Base-by-base conservation (phyloP, 2,888 invertebrate genomes). In the Schrankia costaestrigalis region DNA sequence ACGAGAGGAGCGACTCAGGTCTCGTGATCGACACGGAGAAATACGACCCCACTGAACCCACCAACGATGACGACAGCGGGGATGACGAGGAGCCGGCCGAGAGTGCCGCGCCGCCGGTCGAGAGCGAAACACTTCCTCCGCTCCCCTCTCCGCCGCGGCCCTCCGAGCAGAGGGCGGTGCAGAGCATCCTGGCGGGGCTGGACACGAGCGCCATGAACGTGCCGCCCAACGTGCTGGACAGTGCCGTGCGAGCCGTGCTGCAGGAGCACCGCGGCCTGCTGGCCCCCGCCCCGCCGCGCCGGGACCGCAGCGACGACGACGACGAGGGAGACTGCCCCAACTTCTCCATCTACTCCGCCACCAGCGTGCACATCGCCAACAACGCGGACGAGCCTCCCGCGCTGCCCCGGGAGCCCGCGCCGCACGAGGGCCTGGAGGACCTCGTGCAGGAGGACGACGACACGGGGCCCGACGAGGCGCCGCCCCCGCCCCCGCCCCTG, bases 311-410 rank as follows among this genome's bases (percentile, higher is more conserved):
- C 40, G 82, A 83, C 41, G 79, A 78, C 8, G 82, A 79, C 29
- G 90, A 90, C 10, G 91, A 91, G 33, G 93, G 93, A 1, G 94
- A 93, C 56, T 95, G 95, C 73, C 95, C 95, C 3, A 95, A 95
- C 74, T 95, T 95, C 72, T 93, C 93, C 7, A 93, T 95, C 49
- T 95, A 95, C 77, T 95, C 95, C 0, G 92, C 93, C 5, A 92
- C 94, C 56, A 94, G 94, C 41, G 93, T 94, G 64, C 93, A 93
- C 51, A 90, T 94, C 30, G 93, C 93, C 1, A 89, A 91, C 51
- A 89, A 85, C 41, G 8, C 51, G 13, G 57, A 52, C 14, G 56
- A 58, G 10, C 29, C 41, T 8, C 48, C 56, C 4, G 22, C 39
- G 26, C 40, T 36, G 26, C 50, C 37, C 40, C 30, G 21, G 41